A percentile compares a stretch with the other conserved stretches of the same genome.
Evolutionary conservation across 1,140 invertebrate genomes (phyloP).

Genomic region (Drosophila pachea): DNA sequence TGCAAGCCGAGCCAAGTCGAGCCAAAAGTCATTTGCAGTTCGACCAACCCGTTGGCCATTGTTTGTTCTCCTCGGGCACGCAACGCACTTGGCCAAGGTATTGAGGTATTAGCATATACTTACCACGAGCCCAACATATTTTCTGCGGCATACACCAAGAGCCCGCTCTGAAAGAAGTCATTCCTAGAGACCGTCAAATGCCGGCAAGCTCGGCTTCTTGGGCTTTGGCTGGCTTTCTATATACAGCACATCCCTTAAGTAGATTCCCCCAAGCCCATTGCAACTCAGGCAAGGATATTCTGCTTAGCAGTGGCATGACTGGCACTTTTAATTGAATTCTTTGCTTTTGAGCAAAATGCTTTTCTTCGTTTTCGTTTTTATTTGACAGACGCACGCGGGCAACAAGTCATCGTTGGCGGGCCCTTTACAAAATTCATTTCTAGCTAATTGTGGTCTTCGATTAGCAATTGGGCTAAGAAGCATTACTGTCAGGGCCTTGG

Average conservation of each 20-base stretch:
- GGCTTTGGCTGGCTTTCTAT: too few relatives aligned
- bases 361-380: conserved; percentile 17
- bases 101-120: neutral
- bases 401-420: conserved; percentile 51
- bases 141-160: neutral
- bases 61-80: conserved; percentile 12
- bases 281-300: neutral
- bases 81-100: conserved; percentile 2
- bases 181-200: too few relatives aligned
- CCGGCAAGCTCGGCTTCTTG: too few relatives aligned
- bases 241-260: too few relatives aligned
- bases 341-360: conserved; percentile 4
- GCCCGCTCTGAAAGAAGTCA: too few relatives aligned
- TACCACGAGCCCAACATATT: neutral
- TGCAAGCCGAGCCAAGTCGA: conserved; percentile 34
- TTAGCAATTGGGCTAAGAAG: conserved; percentile 33
- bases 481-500: conserved; percentile 41
- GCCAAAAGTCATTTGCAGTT: conserved; percentile 68
- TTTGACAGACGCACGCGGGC: conserved; percentile 46
- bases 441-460: conserved; percentile 60
- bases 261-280: neutral
- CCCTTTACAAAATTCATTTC: conserved; percentile 37
- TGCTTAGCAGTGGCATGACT: neutral
- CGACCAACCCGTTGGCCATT: conserved; percentile 62
- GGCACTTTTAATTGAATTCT: conserved; percentile 12